These are phyloP conservation scores for Drosophila maculinotata DNA, from an alignment of 2,888 invertebrate species.

Conservation along the genomic window DNA sequence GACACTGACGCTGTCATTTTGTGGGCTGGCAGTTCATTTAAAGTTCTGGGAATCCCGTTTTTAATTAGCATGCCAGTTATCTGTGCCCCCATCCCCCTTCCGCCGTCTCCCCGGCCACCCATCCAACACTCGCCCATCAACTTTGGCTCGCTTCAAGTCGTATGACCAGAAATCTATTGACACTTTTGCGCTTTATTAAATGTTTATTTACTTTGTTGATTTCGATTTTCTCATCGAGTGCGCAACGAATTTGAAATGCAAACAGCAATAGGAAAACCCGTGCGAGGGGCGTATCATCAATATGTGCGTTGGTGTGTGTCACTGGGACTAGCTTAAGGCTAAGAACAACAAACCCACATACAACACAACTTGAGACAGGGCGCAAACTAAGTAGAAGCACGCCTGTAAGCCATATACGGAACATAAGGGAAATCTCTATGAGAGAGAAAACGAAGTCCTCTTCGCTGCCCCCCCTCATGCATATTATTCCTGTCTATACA, in stretches of 20 bases:
- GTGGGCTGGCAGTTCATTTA: conserved; percentile 72
- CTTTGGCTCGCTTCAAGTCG: conserved; percentile 6
- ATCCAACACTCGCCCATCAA: no score
- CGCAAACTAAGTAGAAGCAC: conserved; percentile 54
- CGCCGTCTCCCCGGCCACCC: no score
- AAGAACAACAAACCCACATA: conserved; percentile 17
- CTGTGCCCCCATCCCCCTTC: not conserved
- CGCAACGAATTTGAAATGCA: conserved; percentile 77
- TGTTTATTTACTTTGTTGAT: conserved; percentile 80
- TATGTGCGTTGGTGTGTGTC: conserved; percentile 9
- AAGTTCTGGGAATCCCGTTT: conserved; percentile 61
- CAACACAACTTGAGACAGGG: conserved; percentile 15
- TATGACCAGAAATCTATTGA: conserved; percentile 70
- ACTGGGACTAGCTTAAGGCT: conserved; percentile 47
- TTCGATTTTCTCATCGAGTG: conserved; percentile 73
- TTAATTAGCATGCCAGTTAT: conserved; percentile 69
- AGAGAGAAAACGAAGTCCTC: conserved; percentile 16
- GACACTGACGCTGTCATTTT: conserved; percentile 55
- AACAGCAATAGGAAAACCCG: conserved; percentile 50
- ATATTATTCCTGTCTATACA: not conserved
- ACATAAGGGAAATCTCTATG: conserved; percentile 48
- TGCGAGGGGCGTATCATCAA: conserved; percentile 23
- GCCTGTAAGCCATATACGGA: conserved; percentile 55
- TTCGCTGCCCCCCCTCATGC: not conserved
- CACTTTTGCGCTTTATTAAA: conserved; percentile 74